A percentile compares a stretch with the other conserved stretches of the same genome.
phyloP scores from a whole-genome alignment of 1,140 invertebrate species.

The Drosophila dunni region DNA sequence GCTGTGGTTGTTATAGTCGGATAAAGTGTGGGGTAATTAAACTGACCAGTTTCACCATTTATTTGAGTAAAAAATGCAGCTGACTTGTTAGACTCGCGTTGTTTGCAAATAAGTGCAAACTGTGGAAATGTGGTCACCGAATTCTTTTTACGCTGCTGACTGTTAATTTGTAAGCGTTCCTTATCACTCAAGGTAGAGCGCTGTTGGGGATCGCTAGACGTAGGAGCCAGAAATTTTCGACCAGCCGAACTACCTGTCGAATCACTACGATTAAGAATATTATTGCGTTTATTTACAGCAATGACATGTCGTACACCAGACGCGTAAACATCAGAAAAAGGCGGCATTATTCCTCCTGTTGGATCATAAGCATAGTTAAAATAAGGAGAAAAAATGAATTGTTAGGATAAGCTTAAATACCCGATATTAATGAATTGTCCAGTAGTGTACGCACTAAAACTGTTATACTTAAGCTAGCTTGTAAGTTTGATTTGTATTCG shows the following conservation, averaged over 20 bases:
- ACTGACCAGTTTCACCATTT: constrained; percentile 71
- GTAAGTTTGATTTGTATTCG: no score
- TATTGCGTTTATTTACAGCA: constrained; percentile 84
- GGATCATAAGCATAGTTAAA: no score
- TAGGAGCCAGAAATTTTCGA: constrained; percentile 94
- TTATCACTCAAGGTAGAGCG: constrained; percentile 88
- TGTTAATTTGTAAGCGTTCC: constrained; percentile 80
- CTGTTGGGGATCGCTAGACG: constrained; percentile 93
- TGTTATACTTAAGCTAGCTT: no score
- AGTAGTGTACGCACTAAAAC: no score
- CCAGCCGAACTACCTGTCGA: constrained; percentile 92
- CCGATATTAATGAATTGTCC: no score
- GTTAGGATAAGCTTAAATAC: no score
- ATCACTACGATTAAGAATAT: constrained; percentile 88
- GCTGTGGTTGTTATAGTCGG: constrained; percentile 20
- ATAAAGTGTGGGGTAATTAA: constrained; percentile 75
- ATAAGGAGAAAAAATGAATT: no score
- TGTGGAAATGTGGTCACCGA: constrained; percentile 76
- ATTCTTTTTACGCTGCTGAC: constrained; percentile 79
- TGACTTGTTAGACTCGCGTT: constrained; percentile 55
- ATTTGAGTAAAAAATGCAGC: constrained; percentile 65
- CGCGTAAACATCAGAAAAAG: constrained; percentile 28
- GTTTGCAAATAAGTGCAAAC: constrained; percentile 49
- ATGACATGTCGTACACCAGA: constrained; percentile 60
- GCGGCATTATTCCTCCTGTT: constrained; percentile 85